phyloP scores from a whole-genome alignment of 2,797 vertebrate species.

The Chrysolophus pictus region DNA sequence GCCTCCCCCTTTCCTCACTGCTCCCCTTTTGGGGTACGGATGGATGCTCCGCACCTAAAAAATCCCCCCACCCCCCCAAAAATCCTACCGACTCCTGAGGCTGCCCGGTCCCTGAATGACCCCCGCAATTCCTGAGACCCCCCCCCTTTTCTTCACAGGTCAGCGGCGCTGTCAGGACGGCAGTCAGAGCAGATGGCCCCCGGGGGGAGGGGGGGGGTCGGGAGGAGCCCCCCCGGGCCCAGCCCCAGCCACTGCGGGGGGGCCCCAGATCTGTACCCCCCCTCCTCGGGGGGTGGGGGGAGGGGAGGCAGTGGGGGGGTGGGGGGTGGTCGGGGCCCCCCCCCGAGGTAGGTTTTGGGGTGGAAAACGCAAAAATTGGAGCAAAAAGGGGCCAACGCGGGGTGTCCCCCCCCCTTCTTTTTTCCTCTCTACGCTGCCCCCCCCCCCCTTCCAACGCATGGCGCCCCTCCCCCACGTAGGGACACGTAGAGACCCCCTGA shows the following conservation, averaged over 20 bases:
- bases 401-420: no score
- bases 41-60: no score
- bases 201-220: constrained; percentile 78
- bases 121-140: no score
- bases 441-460: not conserved
- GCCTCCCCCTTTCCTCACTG: no score
- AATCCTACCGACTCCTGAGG: no score
- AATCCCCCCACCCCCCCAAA: no score
- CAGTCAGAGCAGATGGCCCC: constrained; percentile 91
- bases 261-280: no score
- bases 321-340: constrained; percentile 36
- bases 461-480: not conserved
- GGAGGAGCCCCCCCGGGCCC: not conserved
- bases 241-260: not conserved
- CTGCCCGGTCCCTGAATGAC: no score
- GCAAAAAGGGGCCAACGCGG: no score
- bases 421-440: no score
- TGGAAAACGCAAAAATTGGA: not conserved
- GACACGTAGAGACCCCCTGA: not conserved
- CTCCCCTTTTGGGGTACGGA: no score
- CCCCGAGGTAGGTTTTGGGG: not conserved
- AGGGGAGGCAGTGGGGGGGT: constrained; percentile 55
- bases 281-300: constrained; percentile 1
- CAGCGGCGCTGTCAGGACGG: constrained; percentile 88
- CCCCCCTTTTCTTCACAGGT: constrained; percentile 70